phyloP scores from a whole-genome alignment of 2,888 invertebrate species.

The Nomada lathburiana region DNA sequence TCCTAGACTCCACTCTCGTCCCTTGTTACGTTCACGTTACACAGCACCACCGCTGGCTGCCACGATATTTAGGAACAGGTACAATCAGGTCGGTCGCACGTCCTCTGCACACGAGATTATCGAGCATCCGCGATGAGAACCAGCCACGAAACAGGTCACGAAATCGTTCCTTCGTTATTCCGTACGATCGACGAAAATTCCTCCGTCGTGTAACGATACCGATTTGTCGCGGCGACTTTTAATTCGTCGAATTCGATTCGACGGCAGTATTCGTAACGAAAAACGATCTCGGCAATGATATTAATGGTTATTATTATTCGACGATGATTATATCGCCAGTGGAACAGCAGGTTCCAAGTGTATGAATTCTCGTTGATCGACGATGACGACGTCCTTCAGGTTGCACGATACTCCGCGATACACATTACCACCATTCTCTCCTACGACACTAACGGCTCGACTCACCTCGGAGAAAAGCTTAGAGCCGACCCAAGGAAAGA shows the following conservation, averaged over 20 bases:
- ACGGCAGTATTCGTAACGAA: not conserved
- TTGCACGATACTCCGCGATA: slow-evolving; percentile 66
- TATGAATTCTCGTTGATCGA: slow-evolving; percentile 11
- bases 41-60: slow-evolving; percentile 51
- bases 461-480: slow-evolving; percentile 71
- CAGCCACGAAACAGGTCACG: slow-evolving; percentile 54
- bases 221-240: not conserved
- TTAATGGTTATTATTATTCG: too few species aligned
- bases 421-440: slow-evolving; percentile 71
- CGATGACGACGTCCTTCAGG: slow-evolving; percentile 65
- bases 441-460: slow-evolving; percentile 73
- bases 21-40: slow-evolving; percentile 64
- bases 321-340: not conserved
- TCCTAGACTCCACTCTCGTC: slow-evolving; percentile 19
- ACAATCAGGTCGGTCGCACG: slow-evolving; percentile 21
- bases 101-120: slow-evolving; percentile 39
- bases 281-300: too few species aligned
- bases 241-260: not conserved
- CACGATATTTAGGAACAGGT: slow-evolving; percentile 43
- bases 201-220: slow-evolving; percentile 30
- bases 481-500: slow-evolving; percentile 69
- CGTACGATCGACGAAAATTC: not conserved
- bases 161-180: not conserved
- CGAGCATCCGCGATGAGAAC: slow-evolving; percentile 59
- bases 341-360: slow-evolving; percentile 6